Percentiles rank a stretch among this genome's conserved stretches.
These are phyloP conservation scores for Leptoclinus maculatus DNA, from an alignment of 2,797 vertebrate genomes.

Conservation along the genomic window DNA sequence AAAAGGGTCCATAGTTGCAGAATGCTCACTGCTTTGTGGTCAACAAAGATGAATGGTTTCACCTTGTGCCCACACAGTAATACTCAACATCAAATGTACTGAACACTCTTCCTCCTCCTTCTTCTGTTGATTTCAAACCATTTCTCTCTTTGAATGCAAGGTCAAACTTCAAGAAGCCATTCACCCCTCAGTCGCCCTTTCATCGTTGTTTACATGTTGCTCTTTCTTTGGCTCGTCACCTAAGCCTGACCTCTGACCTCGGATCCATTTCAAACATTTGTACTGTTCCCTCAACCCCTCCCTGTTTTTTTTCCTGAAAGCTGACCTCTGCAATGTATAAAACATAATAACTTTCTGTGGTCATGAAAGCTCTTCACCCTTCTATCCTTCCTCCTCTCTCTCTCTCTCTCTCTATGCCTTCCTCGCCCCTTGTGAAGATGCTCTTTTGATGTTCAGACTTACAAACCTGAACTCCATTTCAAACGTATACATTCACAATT, in stretches of 20 bases:
- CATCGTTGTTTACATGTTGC: background rate
- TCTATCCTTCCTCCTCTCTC: background rate
- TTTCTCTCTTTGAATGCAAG: background rate
- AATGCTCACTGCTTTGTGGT: background rate
- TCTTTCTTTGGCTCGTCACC: slow-evolving; percentile 2
- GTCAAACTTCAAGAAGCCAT: background rate
- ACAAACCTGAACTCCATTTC: slow-evolving; percentile 11
- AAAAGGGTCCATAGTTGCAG: background rate
- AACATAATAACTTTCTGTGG: background rate
- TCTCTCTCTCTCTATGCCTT: background rate
- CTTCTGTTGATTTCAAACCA: background rate
- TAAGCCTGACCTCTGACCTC: slow-evolving; percentile 13
- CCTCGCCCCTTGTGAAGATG: slow-evolving; percentile 1
- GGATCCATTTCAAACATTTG: slow-evolving; percentile 1
- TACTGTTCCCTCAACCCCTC: background rate
- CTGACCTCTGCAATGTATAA: slow-evolving; percentile 1
- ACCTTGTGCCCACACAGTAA: background rate
- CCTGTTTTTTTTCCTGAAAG: background rate
- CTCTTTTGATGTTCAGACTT: slow-evolving; percentile 8
- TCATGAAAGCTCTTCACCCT: slow-evolving; percentile 7
- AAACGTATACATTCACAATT: background rate
- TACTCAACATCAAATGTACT: background rate
- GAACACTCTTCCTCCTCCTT: background rate
- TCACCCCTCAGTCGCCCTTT: background rate
- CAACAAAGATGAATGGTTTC: background rate